phyloP scores from a whole-genome alignment of 2,888 invertebrate genomes.

The Listrodromus nycthemerus region DNA sequence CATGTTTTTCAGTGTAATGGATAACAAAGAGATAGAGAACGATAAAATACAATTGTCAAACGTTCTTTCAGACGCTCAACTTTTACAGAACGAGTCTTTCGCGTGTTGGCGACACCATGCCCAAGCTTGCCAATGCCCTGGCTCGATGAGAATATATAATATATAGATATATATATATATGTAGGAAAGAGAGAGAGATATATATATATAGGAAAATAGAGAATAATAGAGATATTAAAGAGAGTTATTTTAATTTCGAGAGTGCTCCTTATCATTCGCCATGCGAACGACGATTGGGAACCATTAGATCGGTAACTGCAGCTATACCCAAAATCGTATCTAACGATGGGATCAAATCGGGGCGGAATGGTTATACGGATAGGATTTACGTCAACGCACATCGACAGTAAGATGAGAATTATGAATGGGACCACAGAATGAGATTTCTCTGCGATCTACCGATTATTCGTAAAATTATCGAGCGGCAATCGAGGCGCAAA shows the following conservation, averaged over 20 bases:
- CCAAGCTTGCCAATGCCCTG: slow-evolving; percentile 95
- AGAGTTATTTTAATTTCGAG: slow-evolving; percentile 76
- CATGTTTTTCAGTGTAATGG: slow-evolving; percentile 10
- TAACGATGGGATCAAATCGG: slow-evolving; percentile 41
- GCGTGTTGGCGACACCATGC: slow-evolving; percentile 84
- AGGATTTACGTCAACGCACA: slow-evolving; percentile 35
- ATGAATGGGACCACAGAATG: slow-evolving; percentile 27
- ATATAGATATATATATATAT: slow-evolving; percentile 64
- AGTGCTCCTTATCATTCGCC: slow-evolving; percentile 79
- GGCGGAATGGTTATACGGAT: slow-evolving; percentile 45
- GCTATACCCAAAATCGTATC: slow-evolving; percentile 82
- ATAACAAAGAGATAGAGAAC: slow-evolving; percentile 15
- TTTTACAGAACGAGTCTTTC: slow-evolving; percentile 73
- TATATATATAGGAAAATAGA: slow-evolving; percentile 63
- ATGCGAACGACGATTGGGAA: slow-evolving; percentile 78
- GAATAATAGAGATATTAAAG: slow-evolving; percentile 66
- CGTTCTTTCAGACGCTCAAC: slow-evolving; percentile 67
- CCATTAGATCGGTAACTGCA: slow-evolving; percentile 78
- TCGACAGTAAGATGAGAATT: slow-evolving; percentile 29
- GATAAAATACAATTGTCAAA: slow-evolving; percentile 43
- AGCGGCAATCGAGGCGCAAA: slow-evolving; percentile 31
- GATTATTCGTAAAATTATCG: slow-evolving; percentile 9
- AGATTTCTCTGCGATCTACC: slow-evolving; percentile 8
- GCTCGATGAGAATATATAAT: slow-evolving; percentile 85
- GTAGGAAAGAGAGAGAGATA: slow-evolving; percentile 67